phyloP scores from a whole-genome alignment of 2,113 vertebrate genomes.

The Ceyx melanurus region DNA sequence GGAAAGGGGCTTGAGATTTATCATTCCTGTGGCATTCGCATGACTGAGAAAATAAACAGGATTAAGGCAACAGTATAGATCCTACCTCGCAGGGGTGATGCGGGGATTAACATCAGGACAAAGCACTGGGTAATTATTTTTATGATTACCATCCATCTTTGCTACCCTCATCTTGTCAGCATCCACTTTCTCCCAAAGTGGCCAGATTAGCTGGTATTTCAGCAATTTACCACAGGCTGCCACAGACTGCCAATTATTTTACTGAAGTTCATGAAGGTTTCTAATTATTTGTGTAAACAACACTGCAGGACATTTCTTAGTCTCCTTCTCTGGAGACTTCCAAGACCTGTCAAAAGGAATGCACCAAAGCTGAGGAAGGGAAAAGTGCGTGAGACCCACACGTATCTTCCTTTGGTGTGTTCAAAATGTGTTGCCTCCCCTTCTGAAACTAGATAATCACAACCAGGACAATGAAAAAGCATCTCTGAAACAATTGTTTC shows the following conservation, averaged over 20 bases:
- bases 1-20: conserved; percentile 23
- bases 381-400: not conserved
- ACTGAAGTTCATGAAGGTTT: not conserved
- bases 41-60: conserved; percentile 35
- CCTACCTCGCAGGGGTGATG: conserved; percentile 49
- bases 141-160: not conserved
- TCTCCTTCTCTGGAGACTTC: too few species aligned
- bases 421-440: not conserved
- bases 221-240: not conserved
- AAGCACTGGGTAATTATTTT: conserved; percentile 7
- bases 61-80: conserved; percentile 44
- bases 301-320: not conserved
- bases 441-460: conserved; percentile 31
- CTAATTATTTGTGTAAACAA: not conserved
- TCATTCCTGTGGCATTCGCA: not conserved
- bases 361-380: not conserved
- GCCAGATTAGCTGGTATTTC: not conserved
- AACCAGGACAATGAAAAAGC: not conserved
- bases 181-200: not conserved
- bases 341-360: too few species aligned
- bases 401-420: not conserved
- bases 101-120: conserved; percentile 11
- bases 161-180: not conserved
- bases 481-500: not conserved
- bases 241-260: not conserved